phyloP scores from a whole-genome alignment of 1,140 invertebrate genomes.

The Aporrectodea caliginosa region DNA sequence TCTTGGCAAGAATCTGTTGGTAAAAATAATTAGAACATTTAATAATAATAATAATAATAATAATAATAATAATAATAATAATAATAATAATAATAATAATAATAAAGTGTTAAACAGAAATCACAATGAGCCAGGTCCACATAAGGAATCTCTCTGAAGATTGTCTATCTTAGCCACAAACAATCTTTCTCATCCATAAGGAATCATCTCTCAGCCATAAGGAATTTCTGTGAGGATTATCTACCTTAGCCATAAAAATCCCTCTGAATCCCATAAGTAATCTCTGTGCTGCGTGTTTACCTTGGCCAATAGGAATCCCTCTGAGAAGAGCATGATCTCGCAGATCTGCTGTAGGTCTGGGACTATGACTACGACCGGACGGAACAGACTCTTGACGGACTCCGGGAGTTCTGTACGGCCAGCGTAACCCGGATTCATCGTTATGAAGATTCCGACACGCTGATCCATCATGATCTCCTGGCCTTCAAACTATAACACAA shows the following conservation, averaged over 20 bases:
- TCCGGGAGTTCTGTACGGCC: slow-evolving; percentile 83
- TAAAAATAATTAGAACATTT: too few species aligned
- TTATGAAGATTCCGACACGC: slow-evolving; percentile 86
- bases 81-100: neutral
- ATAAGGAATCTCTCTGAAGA: too few species aligned
- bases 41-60: too few species aligned
- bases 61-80: slow-evolving; percentile 5
- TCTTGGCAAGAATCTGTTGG: slow-evolving; percentile 73
- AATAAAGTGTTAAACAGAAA: too few species aligned
- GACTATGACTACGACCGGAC: slow-evolving; percentile 82
- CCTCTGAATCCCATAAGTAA: too few species aligned
- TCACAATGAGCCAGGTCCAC: too few species aligned
- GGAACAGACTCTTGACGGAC: slow-evolving; percentile 82
- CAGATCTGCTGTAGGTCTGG: slow-evolving; percentile 87
- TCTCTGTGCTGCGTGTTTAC: too few species aligned
- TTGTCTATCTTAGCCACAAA: too few species aligned
- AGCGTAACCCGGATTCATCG: slow-evolving; percentile 89
- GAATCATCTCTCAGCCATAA: too few species aligned
- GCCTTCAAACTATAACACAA: slow-evolving; percentile 73
- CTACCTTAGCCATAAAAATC: too few species aligned
- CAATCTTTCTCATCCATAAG: too few species aligned
- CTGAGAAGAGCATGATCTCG: slow-evolving; percentile 83
- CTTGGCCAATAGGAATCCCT: slow-evolving; percentile 81
- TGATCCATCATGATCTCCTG: slow-evolving; percentile 74
- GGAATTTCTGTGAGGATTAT: too few species aligned